Base-by-base conservation (phyloP, 2,113 vertebrate species). In the Labeo catla region DNA sequence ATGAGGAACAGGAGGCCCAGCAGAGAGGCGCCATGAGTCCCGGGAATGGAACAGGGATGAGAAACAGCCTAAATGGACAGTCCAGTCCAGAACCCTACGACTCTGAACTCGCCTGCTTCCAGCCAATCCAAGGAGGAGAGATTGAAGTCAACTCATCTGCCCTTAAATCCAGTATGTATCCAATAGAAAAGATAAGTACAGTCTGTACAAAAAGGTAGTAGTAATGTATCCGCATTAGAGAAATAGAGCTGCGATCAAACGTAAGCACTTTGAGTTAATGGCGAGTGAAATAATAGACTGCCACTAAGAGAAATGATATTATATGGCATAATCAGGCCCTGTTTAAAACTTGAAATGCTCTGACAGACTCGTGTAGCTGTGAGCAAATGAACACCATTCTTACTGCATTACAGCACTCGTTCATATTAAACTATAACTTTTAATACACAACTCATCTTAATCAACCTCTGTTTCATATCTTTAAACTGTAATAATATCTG, bases 101-200 rank as follows among this genome's bases (percentile, higher is more conserved):
- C 83, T 91, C 95, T 0, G 97, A 99, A 82, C 95, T 98, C 83
- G 95, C 97, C 6, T 95, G 93, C 1, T 98, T 98, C 92, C 97
- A 97, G 88, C 97, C 97, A 8, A 92, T 97, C 86, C 88, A 95
- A 59, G 96, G 97, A 84, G 97, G 97, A n/a, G 98, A 98, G 92
- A 98, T 99, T 52, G 97, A 99, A 95, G 98, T 99, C 89, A 99
- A 96, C 86, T 95, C 97, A 74, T 97, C 97, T 61, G 95, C 95
- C 68, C 93, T 99, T 54, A 99, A 97, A 91, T 94, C 97, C 87
- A 97, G 98, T 99, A 95, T 10, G 95, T 96, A 81, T 39, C 39
- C 36, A 11, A n/a, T 8, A 43, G 21, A 76, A 54, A 52, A 66
- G n/a, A 81, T 80, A 43, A n/a, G 47, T 13, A 61, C 77, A 63